Conservation (phyloP, 2,888 invertebrate genomes). For the Biston betularia region DNA sequence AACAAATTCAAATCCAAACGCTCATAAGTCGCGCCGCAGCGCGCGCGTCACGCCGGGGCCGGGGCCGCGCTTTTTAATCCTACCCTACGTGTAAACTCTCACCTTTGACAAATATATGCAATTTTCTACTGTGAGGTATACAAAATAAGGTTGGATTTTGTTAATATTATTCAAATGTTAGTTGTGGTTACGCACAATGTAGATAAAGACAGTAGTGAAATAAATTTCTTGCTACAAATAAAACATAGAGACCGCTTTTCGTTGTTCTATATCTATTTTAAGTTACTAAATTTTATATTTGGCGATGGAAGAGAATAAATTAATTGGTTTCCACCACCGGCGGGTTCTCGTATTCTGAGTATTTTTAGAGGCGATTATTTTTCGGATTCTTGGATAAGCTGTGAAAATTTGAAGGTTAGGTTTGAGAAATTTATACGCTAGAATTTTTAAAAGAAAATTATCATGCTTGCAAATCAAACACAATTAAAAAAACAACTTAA, state of each 20-base stretch:
- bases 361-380: too few species aligned
- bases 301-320: too few species aligned
- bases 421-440: too few species aligned
- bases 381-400: too few species aligned
- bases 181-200: conserved; percentile 4
- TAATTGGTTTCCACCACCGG: too few species aligned
- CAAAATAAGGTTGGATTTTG: conserved; percentile 13
- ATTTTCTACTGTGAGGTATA: conserved; percentile 17
- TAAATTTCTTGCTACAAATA: background rate
- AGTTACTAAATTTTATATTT: too few species aligned
- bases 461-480: too few species aligned
- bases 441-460: too few species aligned
- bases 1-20: conserved; percentile 42
- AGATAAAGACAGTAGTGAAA: conserved; percentile 5
- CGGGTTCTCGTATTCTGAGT: too few species aligned
- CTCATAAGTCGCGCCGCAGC: conserved; percentile 44
- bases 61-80: conserved; percentile 52
- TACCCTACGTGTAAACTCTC: conserved; percentile 41
- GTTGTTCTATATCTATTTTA: too few species aligned
- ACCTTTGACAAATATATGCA: conserved; percentile 6
- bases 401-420: too few species aligned
- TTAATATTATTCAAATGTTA: conserved; percentile 8
- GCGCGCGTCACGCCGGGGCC: conserved; percentile 46
- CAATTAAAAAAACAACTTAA: too few species aligned
- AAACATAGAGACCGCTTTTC: background rate